Base-by-base conservation (phyloP, 2,113 vertebrate genomes). In the Parus major region DNA sequence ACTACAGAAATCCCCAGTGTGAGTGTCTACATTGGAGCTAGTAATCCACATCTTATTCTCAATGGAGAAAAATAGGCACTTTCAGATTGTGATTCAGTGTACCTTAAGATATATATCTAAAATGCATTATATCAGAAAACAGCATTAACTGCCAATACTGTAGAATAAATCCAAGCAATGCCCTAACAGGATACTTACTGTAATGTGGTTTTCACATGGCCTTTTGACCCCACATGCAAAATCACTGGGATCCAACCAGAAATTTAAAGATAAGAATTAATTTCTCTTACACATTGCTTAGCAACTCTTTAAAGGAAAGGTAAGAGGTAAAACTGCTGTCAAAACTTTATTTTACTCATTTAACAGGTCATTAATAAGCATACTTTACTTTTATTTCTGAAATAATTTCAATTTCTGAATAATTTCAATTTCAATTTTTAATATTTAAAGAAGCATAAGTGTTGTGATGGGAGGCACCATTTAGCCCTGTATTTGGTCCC, bases 151-250 rank as follows among this genome's bases (percentile, higher is more conserved):
- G 10, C 12, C 60, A 91, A 47, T 4, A 2, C 2, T 44, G 8
- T 70, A n/a, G 28, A 84, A 88, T 83, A 88, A 86, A 86, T 88
- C 53, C 28, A 79, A 56, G 15, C 71, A 91, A 64, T 68, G 14
- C 5, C 6, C 23, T 60, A 70, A 19, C 12, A 53, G 29, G 28
- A 41, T 44, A 36, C 5, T 85, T 81, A 65, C 5, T 59, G 13
- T 70, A 49, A 33, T 4, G 3, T 35, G 14, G 12, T 88, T 93
- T 94, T 63, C 33, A 33, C 18, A 13, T 52, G 36, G 12, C 22
- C 23, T 91, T 90, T 93, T 75, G 56, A 92, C 39, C 13, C 9
- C 28, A 73, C 10, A 25, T 36, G 28, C 25, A 49, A 83, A 91
- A 84, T 23, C 24, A 71, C 23, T 59, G 33, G 7, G 9, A 78